These are phyloP conservation scores for Eidolon dupreanum DNA, from an alignment of 2,797 vertebrate genomes.

Conservation along the genomic window DNA sequence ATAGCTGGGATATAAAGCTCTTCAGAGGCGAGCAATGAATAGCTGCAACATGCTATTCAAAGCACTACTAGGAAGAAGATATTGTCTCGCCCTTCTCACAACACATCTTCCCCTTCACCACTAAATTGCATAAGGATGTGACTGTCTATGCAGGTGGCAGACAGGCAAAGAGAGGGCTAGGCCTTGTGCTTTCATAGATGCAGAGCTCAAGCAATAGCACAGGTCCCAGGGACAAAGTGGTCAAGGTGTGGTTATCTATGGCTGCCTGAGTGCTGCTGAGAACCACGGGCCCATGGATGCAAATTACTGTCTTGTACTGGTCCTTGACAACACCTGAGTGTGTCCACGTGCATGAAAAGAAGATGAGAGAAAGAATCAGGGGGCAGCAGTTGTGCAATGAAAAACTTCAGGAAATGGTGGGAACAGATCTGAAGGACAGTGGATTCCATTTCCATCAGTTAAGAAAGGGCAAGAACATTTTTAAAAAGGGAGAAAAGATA, in stretches of 20 bases:
- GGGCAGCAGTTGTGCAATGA: constrained; percentile 69
- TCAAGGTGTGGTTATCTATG: constrained; percentile 30
- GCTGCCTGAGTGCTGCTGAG: constrained; percentile 55
- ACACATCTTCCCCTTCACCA: not conserved
- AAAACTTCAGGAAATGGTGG: constrained; percentile 64
- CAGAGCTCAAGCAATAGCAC: not conserved
- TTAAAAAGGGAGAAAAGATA: not conserved
- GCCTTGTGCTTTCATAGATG: not conserved
- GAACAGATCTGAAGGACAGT: constrained; percentile 47
- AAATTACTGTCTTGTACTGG: constrained; percentile 73
- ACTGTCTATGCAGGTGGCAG: rapidly evolving
- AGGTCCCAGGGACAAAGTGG: constrained; percentile 63
- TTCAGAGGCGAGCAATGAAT: rapidly evolving
- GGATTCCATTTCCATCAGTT: constrained; percentile 29
- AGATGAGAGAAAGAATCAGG: constrained; percentile 59
- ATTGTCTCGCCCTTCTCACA: not conserved
- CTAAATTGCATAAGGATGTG: not conserved
- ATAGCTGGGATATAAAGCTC: rapidly evolving
- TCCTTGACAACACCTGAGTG: constrained; percentile 75
- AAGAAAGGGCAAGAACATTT: constrained; percentile 66
- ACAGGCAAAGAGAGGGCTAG: not conserved
- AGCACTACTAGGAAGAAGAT: not conserved
- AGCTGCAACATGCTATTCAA: not conserved
- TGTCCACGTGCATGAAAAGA: constrained; percentile 72
- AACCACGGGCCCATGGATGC: constrained; percentile 60